A percentile compares a stretch with the other conserved stretches of the same genome.
These are phyloP conservation scores for Drosophila kuntzei DNA, from an alignment of 2,888 invertebrate species.

Conservation along the genomic window DNA sequence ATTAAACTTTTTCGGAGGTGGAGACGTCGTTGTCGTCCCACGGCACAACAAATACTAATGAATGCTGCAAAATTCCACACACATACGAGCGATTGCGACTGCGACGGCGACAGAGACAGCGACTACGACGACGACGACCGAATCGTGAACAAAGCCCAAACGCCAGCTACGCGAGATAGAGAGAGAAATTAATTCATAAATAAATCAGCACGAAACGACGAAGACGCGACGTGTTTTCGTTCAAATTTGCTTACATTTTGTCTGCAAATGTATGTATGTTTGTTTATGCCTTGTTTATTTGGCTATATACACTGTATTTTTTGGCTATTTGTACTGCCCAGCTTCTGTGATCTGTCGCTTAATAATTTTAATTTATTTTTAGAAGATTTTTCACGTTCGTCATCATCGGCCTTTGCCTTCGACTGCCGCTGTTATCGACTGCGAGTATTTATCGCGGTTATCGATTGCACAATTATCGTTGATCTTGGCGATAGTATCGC, in stretches of 20 bases:
- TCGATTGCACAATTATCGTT: conserved; percentile 33
- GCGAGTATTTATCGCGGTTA: conserved; percentile 12
- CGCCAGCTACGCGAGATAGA: conserved; percentile 59
- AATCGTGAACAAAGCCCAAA: conserved; percentile 57
- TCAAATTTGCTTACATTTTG: conserved; percentile 51
- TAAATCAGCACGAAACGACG: conserved; percentile 66
- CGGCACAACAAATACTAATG: conserved; percentile 64
- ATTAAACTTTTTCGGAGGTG: conserved; percentile 29
- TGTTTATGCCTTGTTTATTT: conserved; percentile 52
- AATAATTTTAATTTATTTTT: conserved; percentile 58
- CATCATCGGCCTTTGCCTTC: conserved; percentile 49
- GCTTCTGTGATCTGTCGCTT: conserved; percentile 50
- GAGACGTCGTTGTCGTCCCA: conserved; percentile 70
- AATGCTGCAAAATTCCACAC: conserved; percentile 71
- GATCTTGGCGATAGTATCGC: conserved; percentile 46
- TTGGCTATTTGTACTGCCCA: conserved; percentile 47
- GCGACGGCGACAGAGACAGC: conserved; percentile 7
- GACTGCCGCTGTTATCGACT: conserved; percentile 17
- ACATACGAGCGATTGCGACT: conserved; percentile 35
- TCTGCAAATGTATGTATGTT: conserved; percentile 39
- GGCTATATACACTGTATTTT: conserved; percentile 32
- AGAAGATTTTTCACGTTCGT: conserved; percentile 61
- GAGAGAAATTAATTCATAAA: conserved; percentile 78
- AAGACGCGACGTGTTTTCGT: conserved; percentile 55
- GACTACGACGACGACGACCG: conserved; percentile 24